Percentiles rank a stretch among this genome's conserved stretches.
phyloP scores from a whole-genome alignment of 2,113 vertebrate genomes.

The Tychaedon coryphoeus region DNA sequence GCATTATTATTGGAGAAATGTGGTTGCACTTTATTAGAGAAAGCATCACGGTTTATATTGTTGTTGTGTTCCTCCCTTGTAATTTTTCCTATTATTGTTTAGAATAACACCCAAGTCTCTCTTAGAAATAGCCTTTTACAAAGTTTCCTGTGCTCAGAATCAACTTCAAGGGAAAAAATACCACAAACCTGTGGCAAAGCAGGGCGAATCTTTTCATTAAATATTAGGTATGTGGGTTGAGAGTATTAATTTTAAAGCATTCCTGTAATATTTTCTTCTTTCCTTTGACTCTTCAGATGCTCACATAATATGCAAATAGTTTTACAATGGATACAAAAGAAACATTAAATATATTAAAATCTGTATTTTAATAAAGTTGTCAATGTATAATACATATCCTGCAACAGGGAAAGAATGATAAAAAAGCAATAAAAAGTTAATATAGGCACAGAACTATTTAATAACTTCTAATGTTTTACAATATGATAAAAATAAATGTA shows the following conservation, averaged over 20 bases:
- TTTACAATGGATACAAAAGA: constrained; percentile 72
- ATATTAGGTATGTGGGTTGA: constrained; percentile 65
- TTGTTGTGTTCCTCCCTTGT: constrained; percentile 61
- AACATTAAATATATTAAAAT: constrained; percentile 81
- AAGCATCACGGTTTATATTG: constrained; percentile 53
- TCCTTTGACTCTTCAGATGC: constrained; percentile 67
- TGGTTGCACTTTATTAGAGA: constrained; percentile 63
- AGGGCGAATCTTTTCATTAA: constrained; percentile 68
- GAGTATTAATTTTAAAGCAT: constrained; percentile 70
- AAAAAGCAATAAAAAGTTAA: constrained; percentile 76
- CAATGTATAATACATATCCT: constrained; percentile 69
- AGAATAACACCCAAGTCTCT: constrained; percentile 61
- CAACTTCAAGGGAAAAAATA: constrained; percentile 49
- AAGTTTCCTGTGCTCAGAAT: constrained; percentile 59
- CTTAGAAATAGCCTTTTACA: constrained; percentile 58
- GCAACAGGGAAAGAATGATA: constrained; percentile 66
- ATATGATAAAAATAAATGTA: constrained; percentile 53
- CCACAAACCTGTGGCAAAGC: constrained; percentile 27
- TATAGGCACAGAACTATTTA: constrained; percentile 65
- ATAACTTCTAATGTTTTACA: constrained; percentile 71
- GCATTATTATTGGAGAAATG: constrained; percentile 61
- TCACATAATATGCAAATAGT: constrained; percentile 74
- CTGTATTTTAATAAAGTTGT: constrained; percentile 80
- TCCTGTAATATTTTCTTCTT: constrained; percentile 68
- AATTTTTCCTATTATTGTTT: constrained; percentile 63